These are phyloP conservation scores for Pemphigus obesinymphae DNA, from an alignment of 1,140 invertebrate genomes.

Conservation along the genomic window DNA sequence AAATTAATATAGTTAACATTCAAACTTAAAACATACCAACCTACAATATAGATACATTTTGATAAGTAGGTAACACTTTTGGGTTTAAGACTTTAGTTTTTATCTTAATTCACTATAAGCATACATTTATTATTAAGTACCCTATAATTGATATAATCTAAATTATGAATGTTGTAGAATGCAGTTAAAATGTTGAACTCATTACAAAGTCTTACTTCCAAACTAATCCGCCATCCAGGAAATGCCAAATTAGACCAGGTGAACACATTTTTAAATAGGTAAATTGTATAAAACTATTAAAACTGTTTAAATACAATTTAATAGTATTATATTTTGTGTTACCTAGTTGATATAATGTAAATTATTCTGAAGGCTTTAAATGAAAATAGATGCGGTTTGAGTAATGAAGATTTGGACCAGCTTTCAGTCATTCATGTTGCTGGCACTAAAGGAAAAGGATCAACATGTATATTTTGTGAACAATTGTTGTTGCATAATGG, in stretches of 20 bases:
- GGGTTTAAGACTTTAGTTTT: no score
- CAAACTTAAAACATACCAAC: no score
- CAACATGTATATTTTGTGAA: constrained; percentile 90
- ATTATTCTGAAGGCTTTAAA: constrained; percentile 31
- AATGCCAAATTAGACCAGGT: not conserved
- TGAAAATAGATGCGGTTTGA: constrained; percentile 59
- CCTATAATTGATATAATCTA: no score
- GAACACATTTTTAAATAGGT: constrained; percentile 40
- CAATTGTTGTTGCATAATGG: constrained; percentile 80
- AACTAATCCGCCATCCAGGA: not conserved
- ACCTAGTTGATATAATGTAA: constrained; percentile 23
- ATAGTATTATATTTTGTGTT: not conserved
- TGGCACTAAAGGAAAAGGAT: constrained; percentile 95
- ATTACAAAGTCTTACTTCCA: constrained; percentile 2
- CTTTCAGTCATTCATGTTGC: constrained; percentile 87
- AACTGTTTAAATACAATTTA: not conserved
- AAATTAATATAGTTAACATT: no score
- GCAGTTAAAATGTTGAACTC: constrained; percentile 28
- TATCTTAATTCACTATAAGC: no score
- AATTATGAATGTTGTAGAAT: not conserved
- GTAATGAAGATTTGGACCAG: constrained; percentile 58
- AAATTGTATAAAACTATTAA: not conserved
- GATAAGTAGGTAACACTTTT: no score
- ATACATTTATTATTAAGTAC: no score
- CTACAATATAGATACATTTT: no score